Percentiles rank a stretch among this genome's conserved stretches.
phyloP scores from a whole-genome alignment of 1,140 invertebrate species.

The Planococcus citri region DNA sequence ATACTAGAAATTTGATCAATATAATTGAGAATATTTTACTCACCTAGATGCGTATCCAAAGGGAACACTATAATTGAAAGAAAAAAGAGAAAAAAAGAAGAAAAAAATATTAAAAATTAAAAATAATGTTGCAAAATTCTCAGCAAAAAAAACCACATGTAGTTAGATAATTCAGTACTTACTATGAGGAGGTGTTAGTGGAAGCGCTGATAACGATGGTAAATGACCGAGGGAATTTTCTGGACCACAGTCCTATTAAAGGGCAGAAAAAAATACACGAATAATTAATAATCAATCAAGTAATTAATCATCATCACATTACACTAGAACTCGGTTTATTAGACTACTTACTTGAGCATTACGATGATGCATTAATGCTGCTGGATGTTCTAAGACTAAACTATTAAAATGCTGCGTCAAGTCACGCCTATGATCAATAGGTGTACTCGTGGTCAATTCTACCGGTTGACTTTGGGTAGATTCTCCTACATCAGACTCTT shows the following conservation, averaged over 20 bases:
- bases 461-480: slow-evolving; percentile 29
- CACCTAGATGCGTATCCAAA: slow-evolving; percentile 51
- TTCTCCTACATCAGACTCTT: slow-evolving; percentile 28
- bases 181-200: slow-evolving; percentile 64
- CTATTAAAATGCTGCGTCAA: slow-evolving; percentile 10
- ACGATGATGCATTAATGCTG: not conserved
- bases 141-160: not conserved
- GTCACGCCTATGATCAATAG: not conserved
- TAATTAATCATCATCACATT: too few relatives aligned
- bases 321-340: too few relatives aligned
- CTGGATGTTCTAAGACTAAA: slow-evolving; percentile 10
- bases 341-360: not conserved
- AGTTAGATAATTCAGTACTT: too few relatives aligned
- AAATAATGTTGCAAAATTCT: not conserved
- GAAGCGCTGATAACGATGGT: slow-evolving; percentile 56
- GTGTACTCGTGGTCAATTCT: slow-evolving; percentile 27
- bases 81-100: slow-evolving; percentile 26
- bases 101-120: not conserved
- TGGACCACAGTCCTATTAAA: slow-evolving; percentile 6
- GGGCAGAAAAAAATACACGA: not conserved
- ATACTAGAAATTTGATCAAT: too few relatives aligned
- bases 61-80: slow-evolving; percentile 51
- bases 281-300: too few relatives aligned
- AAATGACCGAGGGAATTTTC: slow-evolving; percentile 33
- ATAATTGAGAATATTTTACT: slow-evolving; percentile 20